Percentiles rank a stretch among this genome's conserved stretches.
phyloP scores from a whole-genome alignment of 2,113 vertebrate genomes.

The Hymenochirus boettgeri region DNA sequence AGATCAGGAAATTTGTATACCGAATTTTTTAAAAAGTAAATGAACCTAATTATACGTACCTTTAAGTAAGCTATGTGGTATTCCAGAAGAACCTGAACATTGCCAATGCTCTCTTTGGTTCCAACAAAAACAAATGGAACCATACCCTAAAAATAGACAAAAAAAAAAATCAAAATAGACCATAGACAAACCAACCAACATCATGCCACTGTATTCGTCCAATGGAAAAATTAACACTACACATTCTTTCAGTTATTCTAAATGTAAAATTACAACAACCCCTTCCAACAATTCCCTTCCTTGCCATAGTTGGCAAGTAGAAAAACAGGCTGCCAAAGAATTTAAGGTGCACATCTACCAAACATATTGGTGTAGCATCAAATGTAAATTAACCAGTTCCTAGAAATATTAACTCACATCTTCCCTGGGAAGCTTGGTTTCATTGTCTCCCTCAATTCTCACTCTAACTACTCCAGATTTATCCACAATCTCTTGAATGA shows the following conservation, averaged over 20 bases:
- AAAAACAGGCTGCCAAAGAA: not conserved
- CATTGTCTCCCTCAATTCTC: slow-evolving; percentile 79
- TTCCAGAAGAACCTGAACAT: slow-evolving; percentile 91
- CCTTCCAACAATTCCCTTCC: too few relatives aligned
- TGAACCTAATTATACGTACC: slow-evolving; percentile 65
- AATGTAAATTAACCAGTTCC: not conserved
- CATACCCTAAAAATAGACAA: slow-evolving; percentile 80
- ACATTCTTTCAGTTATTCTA: too few relatives aligned
- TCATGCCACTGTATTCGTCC: too few relatives aligned
- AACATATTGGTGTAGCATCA: too few relatives aligned
- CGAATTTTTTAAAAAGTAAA: not conserved
- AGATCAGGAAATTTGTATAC: not conserved
- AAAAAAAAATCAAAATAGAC: not conserved
- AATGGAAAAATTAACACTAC: too few relatives aligned
- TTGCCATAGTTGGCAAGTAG: too few relatives aligned
- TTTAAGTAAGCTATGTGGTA: slow-evolving; percentile 96
- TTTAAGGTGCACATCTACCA: not conserved
- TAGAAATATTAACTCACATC: slow-evolving; percentile 60
- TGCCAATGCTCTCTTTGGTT: slow-evolving; percentile 94
- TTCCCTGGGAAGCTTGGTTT: slow-evolving; percentile 75
- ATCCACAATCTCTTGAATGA: slow-evolving; percentile 81
- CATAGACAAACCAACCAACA: too few relatives aligned
- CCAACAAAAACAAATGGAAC: slow-evolving; percentile 97
- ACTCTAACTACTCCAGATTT: slow-evolving; percentile 80
- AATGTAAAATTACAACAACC: too few relatives aligned